phyloP scores from a whole-genome alignment of 1,140 invertebrate species.

The Latrodectus geometricus region DNA sequence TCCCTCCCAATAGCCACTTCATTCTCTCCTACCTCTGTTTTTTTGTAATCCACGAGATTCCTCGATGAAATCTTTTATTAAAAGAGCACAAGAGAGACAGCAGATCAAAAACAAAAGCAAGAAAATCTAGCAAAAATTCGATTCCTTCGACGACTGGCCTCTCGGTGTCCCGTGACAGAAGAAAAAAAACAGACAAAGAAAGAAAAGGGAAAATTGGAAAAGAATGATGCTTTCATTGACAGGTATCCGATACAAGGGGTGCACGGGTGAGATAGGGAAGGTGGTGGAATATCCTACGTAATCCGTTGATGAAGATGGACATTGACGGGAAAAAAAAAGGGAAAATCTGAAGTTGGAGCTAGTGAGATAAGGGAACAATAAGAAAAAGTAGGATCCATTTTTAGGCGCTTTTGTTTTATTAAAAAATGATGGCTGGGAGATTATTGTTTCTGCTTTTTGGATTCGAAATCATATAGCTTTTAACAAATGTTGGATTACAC shows the following conservation, averaged over 20 bases:
- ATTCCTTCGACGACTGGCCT: too few relatives aligned
- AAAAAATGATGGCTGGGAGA: too few relatives aligned
- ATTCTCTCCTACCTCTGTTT: too few relatives aligned
- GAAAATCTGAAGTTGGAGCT: background rate
- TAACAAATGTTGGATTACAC: too few relatives aligned
- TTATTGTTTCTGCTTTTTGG: too few relatives aligned
- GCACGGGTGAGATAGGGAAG: too few relatives aligned
- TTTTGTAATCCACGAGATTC: too few relatives aligned
- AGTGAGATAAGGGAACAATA: too few relatives aligned
- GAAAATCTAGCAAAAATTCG: background rate
- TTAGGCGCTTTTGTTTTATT: too few relatives aligned
- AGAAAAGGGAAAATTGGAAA: slow-evolving; percentile 12
- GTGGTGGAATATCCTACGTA: background rate
- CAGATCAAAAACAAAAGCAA: background rate
- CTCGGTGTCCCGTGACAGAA: background rate
- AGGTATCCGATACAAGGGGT: slow-evolving; percentile 16
- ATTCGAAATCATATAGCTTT: too few relatives aligned
- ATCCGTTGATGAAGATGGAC: slow-evolving; percentile 34
- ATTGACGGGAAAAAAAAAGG: background rate
- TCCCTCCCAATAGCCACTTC: too few relatives aligned
- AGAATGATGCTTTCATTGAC: slow-evolving; percentile 40
- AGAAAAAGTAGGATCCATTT: too few relatives aligned
- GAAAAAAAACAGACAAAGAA: background rate
- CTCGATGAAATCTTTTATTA: background rate
- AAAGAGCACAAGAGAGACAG: background rate